Conservation (phyloP, 2,888 invertebrate genomes). For the Heliconius hortense region DNA sequence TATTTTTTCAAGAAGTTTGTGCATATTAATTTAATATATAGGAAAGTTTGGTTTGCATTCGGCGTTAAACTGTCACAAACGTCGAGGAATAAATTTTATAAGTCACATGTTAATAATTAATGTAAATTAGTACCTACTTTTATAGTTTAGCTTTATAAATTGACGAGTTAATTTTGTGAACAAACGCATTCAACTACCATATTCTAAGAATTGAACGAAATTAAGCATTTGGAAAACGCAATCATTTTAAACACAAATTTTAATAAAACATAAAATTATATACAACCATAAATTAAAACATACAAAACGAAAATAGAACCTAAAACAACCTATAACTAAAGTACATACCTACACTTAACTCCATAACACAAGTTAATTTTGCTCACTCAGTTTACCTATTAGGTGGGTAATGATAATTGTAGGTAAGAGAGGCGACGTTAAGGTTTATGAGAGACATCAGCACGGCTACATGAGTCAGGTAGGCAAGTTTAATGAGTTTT, state of each 20-base stretch:
- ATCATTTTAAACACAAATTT: not conserved
- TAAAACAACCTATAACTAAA: not conserved
- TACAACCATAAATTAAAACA: not conserved
- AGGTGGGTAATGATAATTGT: slow-evolving; percentile 26
- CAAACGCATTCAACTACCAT: not conserved
- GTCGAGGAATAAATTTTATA: too few relatives aligned
- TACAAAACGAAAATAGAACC: not conserved
- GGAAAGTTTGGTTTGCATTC: not conserved
- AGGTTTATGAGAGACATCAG: slow-evolving; percentile 26
- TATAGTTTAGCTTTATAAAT: not conserved
- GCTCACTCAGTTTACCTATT: slow-evolving; percentile 18
- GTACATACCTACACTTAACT: not conserved
- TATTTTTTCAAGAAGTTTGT: not conserved
- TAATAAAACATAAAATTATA: not conserved
- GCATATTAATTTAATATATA: not conserved
- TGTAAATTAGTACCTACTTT: not conserved
- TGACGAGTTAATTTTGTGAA: not conserved
- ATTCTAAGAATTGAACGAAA: not conserved
- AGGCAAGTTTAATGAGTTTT: slow-evolving; percentile 27
- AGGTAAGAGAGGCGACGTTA: slow-evolving; percentile 24
- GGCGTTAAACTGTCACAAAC: not conserved
- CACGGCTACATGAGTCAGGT: slow-evolving; percentile 5
- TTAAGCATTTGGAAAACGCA: not conserved
- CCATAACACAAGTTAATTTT: slow-evolving; percentile 11
- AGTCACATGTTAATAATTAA: not conserved